These are phyloP conservation scores for Otolemur garnettii DNA, from an alignment of 2,113 vertebrate species.

Conservation along the genomic window DNA sequence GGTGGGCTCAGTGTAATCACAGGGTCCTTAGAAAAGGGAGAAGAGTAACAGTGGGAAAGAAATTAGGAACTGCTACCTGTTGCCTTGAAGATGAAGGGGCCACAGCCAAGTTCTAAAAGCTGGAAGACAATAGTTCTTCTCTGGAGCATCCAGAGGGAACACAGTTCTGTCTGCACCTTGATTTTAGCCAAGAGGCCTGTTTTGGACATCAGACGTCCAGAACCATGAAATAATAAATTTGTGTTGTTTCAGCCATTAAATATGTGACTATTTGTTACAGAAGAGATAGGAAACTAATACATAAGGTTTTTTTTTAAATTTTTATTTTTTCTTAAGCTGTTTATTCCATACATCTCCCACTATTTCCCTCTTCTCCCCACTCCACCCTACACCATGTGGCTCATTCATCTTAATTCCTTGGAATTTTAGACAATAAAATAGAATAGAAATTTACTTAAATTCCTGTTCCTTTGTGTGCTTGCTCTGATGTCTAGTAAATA, in stretches of 20 bases:
- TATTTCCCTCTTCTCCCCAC: neutral
- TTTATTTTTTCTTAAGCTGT: neutral
- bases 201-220: neutral
- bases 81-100: neutral
- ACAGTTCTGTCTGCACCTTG: neutral
- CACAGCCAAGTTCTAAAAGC: neutral
- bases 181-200: neutral
- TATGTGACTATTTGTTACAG: neutral
- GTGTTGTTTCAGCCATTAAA: neutral
- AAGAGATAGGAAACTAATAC: neutral
- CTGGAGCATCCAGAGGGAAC: neutral
- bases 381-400: neutral
- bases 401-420: neutral
- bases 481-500: neutral
- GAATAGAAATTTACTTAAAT: neutral
- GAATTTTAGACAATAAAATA: conserved; percentile 11
- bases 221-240: neutral
- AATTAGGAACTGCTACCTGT: neutral
- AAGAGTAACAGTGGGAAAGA: too few species aligned
- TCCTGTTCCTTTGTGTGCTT: neutral
- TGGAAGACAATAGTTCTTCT: neutral
- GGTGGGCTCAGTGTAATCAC: too few species aligned
- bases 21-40: too few species aligned
- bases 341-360: neutral
- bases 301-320: neutral